phyloP scores from a whole-genome alignment of 2,797 vertebrate genomes.

The Natrix natrix region DNA sequence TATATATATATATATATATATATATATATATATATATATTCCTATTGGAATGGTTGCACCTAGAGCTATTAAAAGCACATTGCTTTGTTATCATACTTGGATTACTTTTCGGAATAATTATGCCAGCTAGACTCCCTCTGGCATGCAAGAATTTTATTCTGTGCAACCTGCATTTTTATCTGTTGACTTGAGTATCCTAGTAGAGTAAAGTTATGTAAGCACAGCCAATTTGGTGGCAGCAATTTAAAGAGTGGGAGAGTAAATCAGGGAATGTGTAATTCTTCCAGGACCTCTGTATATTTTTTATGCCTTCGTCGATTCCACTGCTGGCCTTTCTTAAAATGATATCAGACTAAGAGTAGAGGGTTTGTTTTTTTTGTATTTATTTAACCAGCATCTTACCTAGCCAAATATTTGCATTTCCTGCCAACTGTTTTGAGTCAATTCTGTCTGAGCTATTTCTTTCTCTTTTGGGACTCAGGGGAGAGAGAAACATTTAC shows the following conservation, averaged over 20 bases:
- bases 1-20: no score
- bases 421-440: not conserved
- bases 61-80: not conserved
- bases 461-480: not conserved
- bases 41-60: not conserved
- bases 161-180: not conserved
- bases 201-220: not conserved
- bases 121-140: not conserved
- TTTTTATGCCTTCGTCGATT: not conserved
- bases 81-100: not conserved
- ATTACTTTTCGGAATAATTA: not conserved
- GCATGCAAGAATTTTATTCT: not conserved
- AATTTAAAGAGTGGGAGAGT: not conserved
- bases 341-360: not conserved
- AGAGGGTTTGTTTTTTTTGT: not conserved
- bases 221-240: not conserved
- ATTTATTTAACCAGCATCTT: not conserved
- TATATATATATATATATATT: not conserved
- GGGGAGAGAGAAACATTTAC: not conserved
- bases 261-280: not conserved
- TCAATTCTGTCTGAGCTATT: not conserved
- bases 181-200: not conserved
- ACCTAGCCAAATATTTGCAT: not conserved
- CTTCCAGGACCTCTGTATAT: not conserved
- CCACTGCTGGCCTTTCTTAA: not conserved